A percentile compares a stretch with the other conserved stretches of the same genome.
phyloP scores from a whole-genome alignment of 2,113 vertebrate species.

The Rhea pennata region DNA sequence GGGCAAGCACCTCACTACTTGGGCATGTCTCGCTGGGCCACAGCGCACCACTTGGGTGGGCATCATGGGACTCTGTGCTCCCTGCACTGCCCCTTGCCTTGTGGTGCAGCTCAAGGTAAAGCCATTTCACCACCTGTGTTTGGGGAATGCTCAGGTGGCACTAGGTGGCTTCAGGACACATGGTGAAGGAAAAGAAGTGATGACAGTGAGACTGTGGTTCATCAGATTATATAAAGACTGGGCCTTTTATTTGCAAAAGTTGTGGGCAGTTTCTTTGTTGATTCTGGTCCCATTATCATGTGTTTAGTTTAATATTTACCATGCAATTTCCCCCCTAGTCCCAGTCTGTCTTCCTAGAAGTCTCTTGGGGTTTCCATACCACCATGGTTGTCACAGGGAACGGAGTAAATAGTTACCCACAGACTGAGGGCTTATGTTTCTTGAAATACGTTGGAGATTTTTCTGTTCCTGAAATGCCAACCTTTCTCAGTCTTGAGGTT shows the following conservation, averaged over 20 bases:
- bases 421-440: not conserved
- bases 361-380: not conserved
- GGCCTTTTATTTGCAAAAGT: not conserved
- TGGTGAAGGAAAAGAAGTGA: accelerated
- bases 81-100: not conserved
- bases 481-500: not conserved
- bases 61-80: accelerated
- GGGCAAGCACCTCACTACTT: accelerated
- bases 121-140: not conserved
- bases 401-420: not conserved
- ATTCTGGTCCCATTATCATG: not conserved
- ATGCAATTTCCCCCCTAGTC: not conserved
- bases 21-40: accelerated
- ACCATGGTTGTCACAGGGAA: not conserved
- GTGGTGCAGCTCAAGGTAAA: not conserved
- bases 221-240: not conserved
- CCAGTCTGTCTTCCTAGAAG: not conserved
- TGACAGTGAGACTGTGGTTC: not conserved
- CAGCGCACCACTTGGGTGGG: not conserved
- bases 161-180: not conserved
- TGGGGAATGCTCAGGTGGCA: not conserved
- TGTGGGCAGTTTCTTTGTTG: not conserved
- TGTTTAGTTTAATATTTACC: not conserved
- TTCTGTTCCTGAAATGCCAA: not conserved
- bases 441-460: not conserved